These are phyloP conservation scores for Epistrophe eligans DNA, from an alignment of 2,888 invertebrate genomes.

Conservation along the genomic window DNA sequence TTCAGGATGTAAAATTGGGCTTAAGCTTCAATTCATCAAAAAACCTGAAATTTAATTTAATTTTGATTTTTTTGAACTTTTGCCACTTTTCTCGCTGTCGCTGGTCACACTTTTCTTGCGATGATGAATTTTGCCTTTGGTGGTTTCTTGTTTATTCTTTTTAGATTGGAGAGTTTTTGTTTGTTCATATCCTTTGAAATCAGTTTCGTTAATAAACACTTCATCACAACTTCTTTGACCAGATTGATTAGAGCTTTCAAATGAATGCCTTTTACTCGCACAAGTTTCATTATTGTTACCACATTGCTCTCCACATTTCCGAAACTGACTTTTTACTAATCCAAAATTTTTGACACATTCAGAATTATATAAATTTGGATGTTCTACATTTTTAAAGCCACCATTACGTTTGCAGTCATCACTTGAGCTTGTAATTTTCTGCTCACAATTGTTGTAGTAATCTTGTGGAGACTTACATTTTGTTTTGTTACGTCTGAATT, in stretches of 20 bases:
- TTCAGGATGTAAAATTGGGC: neutral
- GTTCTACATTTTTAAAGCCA: accelerated
- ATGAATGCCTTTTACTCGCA: neutral
- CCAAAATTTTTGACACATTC: neutral
- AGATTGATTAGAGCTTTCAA: neutral
- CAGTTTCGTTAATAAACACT: neutral
- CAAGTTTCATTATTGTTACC: neutral
- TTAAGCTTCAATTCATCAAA: neutral
- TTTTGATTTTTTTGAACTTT: neutral
- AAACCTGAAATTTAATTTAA: neutral
- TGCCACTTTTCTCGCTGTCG: neutral
- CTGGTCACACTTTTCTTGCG: neutral
- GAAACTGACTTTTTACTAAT: neutral
- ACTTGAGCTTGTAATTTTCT: neutral
- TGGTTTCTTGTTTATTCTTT: neutral
- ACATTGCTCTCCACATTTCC: neutral
- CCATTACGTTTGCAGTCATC: neutral
- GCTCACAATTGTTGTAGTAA: neutral
- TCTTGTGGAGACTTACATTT: neutral
- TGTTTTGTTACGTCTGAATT: neutral
- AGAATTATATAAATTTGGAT: neutral
- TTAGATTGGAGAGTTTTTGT: neutral
- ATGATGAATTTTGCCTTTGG: neutral
- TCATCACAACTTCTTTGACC: neutral
- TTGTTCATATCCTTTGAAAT: neutral